Evolutionary conservation across 2,113 vertebrate species (phyloP), one percentile per base, ranked within the genome.

Genomic region (Macrotis lagotis): DNA sequence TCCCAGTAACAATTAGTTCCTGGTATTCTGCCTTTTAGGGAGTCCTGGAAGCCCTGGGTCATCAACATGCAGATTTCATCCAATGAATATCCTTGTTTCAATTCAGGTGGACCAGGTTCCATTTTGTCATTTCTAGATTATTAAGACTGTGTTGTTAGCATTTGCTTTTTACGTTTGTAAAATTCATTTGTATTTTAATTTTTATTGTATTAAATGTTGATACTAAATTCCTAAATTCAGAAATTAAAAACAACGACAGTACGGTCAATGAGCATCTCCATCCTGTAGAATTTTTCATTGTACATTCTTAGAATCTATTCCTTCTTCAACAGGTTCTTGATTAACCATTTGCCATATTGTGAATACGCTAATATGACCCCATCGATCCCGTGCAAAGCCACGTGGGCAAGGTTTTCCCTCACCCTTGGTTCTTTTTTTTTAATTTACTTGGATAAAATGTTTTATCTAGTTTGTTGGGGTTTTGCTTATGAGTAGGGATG

Each of bases 41-140:
- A 97, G 93, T 51, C 52, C 48, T 66, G 48, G 94, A 94, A 96
- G 96, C 24, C 92, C 90, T 49, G 1, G 51, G 49, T 89, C 31
- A 49, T 94, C 48, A 50, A 0, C 92, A 25, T 95, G 94, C 97
- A 55, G 95, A 96, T 93, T 95, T 93, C 95, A 95, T 88, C 93
- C 91, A 96, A 97, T 96, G 97, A 97, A 97, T 97, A 97, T 98
- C 97, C 48, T 90, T 14, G 96, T 97, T 97, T 92, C 93, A 95
- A 94, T 97, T 96, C 94, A 96, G 96, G 91, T 91, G 94, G 49
- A 25, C 19, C 51, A 88, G 1, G 49, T 83, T 26, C 5, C 91
- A 0, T 83, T 74, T 11, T 88, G 90, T 50, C 19, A 0, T 50
- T 90, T 44, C 51, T 50, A 94, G 22, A 51, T 83, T 48, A 51